Evolutionary conservation across 2,888 invertebrate genomes (phyloP).

Genomic region (Periphyllus acericola): DNA sequence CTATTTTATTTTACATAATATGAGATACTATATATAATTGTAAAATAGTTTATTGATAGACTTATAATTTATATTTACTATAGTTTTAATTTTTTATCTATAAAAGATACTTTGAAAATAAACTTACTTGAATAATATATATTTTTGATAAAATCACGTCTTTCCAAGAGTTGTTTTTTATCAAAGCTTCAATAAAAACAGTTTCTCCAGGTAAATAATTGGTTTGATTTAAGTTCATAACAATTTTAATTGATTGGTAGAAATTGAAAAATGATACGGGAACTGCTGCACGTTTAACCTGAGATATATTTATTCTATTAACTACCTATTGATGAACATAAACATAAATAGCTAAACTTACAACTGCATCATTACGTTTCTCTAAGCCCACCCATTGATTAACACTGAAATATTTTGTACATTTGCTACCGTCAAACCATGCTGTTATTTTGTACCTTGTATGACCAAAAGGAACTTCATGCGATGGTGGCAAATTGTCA

Average conservation of each 20-base stretch:
- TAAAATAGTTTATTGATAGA: too few species aligned
- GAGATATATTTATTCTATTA: neutral
- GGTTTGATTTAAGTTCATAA: slow-evolving; percentile 36
- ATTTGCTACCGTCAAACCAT: neutral
- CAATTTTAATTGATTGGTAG: neutral
- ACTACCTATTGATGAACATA: neutral
- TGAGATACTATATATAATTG: too few species aligned
- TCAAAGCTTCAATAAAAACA: slow-evolving; percentile 18
- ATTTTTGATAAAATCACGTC: slow-evolving; percentile 42
- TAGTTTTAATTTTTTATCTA: neutral
- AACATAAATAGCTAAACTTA: slow-evolving; percentile 15
- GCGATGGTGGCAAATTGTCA: slow-evolving; percentile 43
- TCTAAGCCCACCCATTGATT: slow-evolving; percentile 37
- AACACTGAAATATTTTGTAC: slow-evolving; percentile 24
- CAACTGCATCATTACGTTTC: slow-evolving; percentile 1
- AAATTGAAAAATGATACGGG: neutral
- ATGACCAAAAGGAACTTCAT: slow-evolving; percentile 55
- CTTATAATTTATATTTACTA: too few species aligned
- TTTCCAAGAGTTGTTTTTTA: slow-evolving; percentile 40
- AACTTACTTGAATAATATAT: slow-evolving; percentile 36
- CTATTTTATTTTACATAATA: too few species aligned
- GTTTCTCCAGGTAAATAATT: slow-evolving; percentile 56
- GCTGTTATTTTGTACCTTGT: slow-evolving; percentile 41
- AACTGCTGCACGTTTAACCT: slow-evolving; percentile 24
- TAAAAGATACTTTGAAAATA: neutral